Evolutionary conservation across 2,113 vertebrate genomes (phyloP), one percentile per base, ranked within the genome.

Genomic region (Danionella cerebrum): DNA sequence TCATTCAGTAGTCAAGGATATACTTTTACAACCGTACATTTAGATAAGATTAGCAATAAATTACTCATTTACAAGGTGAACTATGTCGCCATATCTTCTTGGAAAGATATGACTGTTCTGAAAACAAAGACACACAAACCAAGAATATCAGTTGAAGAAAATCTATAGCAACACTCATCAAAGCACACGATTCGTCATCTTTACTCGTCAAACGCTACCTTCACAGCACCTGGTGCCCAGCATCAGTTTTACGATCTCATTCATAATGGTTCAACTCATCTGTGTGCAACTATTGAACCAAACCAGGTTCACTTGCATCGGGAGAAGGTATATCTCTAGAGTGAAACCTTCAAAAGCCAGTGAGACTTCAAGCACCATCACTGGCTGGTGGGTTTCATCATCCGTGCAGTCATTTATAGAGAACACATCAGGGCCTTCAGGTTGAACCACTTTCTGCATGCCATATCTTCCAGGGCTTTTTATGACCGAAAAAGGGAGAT

Each of bases 1-100:
- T 4, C 42, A 48, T 47, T 35, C 59, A 63, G 59, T 48, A 47
- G 59, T 63, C 44, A 48, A 47, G 7, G 6, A 35, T 63, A 35
- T 29, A 3, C 21, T 10, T 48, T 48, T 48, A 47, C 24, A 48
- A 16, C 29, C 12, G 1, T 36, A 13, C 31, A 64, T 50, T 60
- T 64, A 50, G 29, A 64, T 64, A 64, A 64, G 29, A 64, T 48
- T 57, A 36, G 19, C 41, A n/a, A 13, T 48, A 64, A 50, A 64
- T 64, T 35, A 22, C 29, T 50, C 13, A 48, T 64, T 64, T 64
- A 64, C 44, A 50, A 11, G 14, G 10, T 1, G 1, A 35, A 64
- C 24, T 6, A 60, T 44, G 25, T 29, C 1, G 7, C 41, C 18
- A 1, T 36, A 64, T 36, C 42, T 14, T 16, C 8, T 35, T 3